Percentiles rank a stretch among this genome's conserved stretches.
Conservation (phyloP, 2,888 invertebrate species). For the Ophonus ardosiacus region DNA sequence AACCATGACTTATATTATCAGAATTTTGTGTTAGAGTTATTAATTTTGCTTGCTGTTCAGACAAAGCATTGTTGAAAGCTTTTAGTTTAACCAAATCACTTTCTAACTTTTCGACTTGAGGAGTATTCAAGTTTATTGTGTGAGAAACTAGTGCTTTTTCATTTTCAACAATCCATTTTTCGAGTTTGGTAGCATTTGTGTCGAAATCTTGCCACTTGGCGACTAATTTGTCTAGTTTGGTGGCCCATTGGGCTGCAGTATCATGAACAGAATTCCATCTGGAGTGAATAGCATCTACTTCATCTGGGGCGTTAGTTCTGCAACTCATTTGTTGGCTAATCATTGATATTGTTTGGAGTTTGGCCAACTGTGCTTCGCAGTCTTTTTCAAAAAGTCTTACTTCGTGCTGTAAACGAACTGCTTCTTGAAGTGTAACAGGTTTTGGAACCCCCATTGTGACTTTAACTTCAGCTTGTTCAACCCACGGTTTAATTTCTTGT, state of each 20-base stretch:
- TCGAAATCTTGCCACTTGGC: conserved; percentile 90
- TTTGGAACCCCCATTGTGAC: conserved; percentile 84
- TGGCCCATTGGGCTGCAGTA: conserved; percentile 86
- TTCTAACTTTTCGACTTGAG: conserved; percentile 86
- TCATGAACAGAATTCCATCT: conserved; percentile 92
- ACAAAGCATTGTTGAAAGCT: conserved; percentile 90
- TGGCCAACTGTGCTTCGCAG: conserved; percentile 86
- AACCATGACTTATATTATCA: conserved; percentile 86
- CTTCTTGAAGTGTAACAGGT: conserved; percentile 88
- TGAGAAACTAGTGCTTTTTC: conserved; percentile 81
- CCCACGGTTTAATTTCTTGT: conserved; percentile 90
- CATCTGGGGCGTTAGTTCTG: conserved; percentile 88
- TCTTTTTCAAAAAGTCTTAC: conserved; percentile 86
- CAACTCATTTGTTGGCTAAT: conserved; percentile 87
- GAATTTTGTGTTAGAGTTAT: conserved; percentile 88
- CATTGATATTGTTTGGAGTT: conserved; percentile 85
- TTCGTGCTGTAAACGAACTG: conserved; percentile 85
- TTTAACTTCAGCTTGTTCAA: conserved; percentile 91
- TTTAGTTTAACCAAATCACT: conserved; percentile 87
- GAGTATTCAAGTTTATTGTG: conserved; percentile 81
- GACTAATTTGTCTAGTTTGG: conserved; percentile 87
- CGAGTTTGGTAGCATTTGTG: conserved; percentile 85
- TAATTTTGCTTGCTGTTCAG: conserved; percentile 90
- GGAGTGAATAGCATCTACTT: conserved; percentile 89
- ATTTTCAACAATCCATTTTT: conserved; percentile 86